Evolutionary conservation across 2,113 vertebrate genomes (phyloP), one percentile per base, ranked within the genome.

Genomic region (Manacus vitellinus): DNA sequence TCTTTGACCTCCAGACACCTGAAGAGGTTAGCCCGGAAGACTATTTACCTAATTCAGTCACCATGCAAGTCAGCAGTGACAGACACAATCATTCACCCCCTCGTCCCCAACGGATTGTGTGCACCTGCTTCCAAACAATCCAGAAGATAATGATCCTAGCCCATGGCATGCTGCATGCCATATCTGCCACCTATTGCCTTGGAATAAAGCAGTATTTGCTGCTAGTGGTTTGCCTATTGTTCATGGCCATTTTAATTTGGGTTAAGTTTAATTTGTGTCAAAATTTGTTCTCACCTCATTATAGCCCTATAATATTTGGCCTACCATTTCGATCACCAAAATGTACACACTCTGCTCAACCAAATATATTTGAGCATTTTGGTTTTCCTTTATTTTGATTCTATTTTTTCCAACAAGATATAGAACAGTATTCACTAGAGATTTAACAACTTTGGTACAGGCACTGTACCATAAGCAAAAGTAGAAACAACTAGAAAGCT

Each of bases 61-160:
- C 51, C 6, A 7, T 33, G 14, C 37, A 39, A 66, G 14, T 30
- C 70, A 85, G n/a, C 9, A 37, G 33, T 6, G 35, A 51, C 52
- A 73, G 88, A 88, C 9, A 25, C 6, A 71, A 4, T 30, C 66
- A 41, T 55, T 30, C 37, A 30, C 9, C 5, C 12, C 37, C 31
- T 63, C 1, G 0, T 78, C 35, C 54, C 37, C 4, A 1, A 5
- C 5, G 35, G 43, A 76, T 4, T 63, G 25, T 2, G 1, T 18
- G 33, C 2, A 2, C 23, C 77, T 71, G 30, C 56, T 67, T 79
- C 67, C 62, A 84, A 23, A 24, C 12, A 25, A 2, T 23, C 31
- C 43, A 41, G 14, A 33, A 72, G 44, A 44, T 56, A 44, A 47
- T 0, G 1, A 55, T 55, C 49, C 49, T 51, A 49, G 63, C 27